Evolutionary conservation across 2,113 vertebrate species (phyloP).

Genomic region (Ariopsis seemanni): DNA sequence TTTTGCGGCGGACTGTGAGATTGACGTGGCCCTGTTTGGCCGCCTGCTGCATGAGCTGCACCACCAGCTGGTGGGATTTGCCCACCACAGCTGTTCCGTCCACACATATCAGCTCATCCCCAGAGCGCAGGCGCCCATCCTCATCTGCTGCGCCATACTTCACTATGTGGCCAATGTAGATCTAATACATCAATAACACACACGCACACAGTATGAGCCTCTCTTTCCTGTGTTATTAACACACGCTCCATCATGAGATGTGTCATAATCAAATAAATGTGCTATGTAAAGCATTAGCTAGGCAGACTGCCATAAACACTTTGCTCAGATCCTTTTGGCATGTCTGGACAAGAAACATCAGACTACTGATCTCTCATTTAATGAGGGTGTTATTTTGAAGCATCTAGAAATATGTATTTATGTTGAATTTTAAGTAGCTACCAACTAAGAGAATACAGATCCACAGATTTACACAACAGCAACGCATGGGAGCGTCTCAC

Average conservation of each 20-base stretch:
- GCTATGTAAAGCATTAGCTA: background rate
- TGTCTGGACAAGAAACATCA: background rate
- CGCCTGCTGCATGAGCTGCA: constrained; percentile 98
- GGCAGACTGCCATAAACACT: background rate
- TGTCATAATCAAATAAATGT: background rate
- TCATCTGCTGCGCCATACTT: constrained; percentile 95
- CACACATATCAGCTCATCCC: constrained; percentile 94
- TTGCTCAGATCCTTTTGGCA: background rate
- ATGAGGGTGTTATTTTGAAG: background rate
- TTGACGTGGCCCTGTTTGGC: constrained; percentile 98
- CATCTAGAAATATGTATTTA: background rate
- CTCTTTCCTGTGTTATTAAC: background rate
- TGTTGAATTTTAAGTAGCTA: background rate
- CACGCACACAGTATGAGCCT: background rate
- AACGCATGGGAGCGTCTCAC: constrained; percentile 73
- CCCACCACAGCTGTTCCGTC: constrained; percentile 96
- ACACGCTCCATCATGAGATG: background rate
- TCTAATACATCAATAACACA: constrained; percentile 65
- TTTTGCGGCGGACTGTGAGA: constrained; percentile 93
- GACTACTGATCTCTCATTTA: background rate
- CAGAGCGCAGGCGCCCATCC: constrained; percentile 92
- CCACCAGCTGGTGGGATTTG: constrained; percentile 97
- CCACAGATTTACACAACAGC: background rate
- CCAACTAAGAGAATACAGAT: background rate
- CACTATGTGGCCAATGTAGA: constrained; percentile 95